Percentiles rank a stretch among this genome's conserved stretches.
phyloP scores from a whole-genome alignment of 1,140 invertebrate genomes.

The Popillia japonica region DNA sequence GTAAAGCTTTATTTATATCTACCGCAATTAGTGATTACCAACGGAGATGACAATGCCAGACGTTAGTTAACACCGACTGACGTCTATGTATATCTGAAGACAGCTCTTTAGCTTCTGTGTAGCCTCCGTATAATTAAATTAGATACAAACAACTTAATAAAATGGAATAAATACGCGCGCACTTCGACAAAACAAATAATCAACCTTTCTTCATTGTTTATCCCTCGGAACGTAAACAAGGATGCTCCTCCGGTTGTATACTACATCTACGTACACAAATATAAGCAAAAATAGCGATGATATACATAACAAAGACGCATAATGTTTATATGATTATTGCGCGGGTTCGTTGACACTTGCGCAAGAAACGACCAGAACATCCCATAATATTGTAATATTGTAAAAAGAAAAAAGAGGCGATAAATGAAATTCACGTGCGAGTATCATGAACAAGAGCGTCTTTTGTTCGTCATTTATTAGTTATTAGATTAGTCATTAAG shows the following conservation, averaged over 20 bases:
- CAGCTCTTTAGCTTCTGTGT: constrained; percentile 15
- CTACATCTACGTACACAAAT: background rate
- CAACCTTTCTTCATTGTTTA: constrained; percentile 33
- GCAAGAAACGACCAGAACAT: too few relatives aligned
- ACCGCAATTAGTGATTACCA: background rate
- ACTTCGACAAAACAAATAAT: constrained; percentile 33
- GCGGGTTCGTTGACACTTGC: constrained; percentile 27
- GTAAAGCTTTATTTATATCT: background rate
- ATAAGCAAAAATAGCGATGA: constrained; percentile 28
- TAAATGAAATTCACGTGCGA: constrained; percentile 25
- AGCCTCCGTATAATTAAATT: background rate
- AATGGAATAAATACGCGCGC: constrained; percentile 23
- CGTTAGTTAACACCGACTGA: background rate
- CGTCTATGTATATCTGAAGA: constrained; percentile 2
- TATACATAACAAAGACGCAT: constrained; percentile 29
- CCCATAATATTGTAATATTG: background rate
- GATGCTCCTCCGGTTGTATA: too few relatives aligned
- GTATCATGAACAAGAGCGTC: background rate
- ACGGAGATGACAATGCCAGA: background rate
- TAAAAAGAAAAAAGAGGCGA: background rate
- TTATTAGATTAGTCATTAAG: background rate
- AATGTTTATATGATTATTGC: constrained; percentile 25
- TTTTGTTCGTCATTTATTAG: background rate
- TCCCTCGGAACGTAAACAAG: too few relatives aligned
- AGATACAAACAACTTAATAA: constrained; percentile 27